These are phyloP conservation scores for Lithophane semibrunnea DNA, from an alignment of 2,888 invertebrate genomes.

Conservation along the genomic window DNA sequence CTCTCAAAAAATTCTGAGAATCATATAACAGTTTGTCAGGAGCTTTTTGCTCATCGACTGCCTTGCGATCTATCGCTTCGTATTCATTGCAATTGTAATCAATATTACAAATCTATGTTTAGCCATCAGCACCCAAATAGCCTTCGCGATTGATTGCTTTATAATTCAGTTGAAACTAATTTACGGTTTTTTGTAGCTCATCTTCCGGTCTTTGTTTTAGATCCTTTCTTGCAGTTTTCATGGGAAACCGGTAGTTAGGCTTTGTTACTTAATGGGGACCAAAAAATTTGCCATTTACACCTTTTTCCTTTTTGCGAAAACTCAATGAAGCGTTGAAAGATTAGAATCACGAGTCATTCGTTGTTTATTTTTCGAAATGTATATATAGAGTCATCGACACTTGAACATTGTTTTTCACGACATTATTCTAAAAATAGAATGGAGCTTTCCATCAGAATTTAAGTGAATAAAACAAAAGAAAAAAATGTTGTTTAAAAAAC, in stretches of 20 bases:
- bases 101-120: slow-evolving; percentile 36
- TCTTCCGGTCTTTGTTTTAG: slow-evolving; percentile 76
- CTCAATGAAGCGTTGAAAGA: slow-evolving; percentile 25
- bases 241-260: slow-evolving; percentile 64
- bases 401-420: not conserved
- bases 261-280: slow-evolving; percentile 52
- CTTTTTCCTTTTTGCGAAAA: slow-evolving; percentile 26
- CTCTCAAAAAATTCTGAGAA: slow-evolving; percentile 23
- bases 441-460: not conserved
- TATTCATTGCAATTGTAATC: slow-evolving; percentile 11
- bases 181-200: slow-evolving; percentile 71
- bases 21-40: not conserved
- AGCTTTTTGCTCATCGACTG: slow-evolving; percentile 18
- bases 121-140: slow-evolving; percentile 58
- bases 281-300: slow-evolving; percentile 46
- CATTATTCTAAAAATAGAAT: not conserved
- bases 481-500: not conserved
- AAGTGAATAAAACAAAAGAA: not conserved
- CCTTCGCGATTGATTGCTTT: slow-evolving; percentile 73
- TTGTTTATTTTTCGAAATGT: slow-evolving; percentile 20
- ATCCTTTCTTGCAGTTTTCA: slow-evolving; percentile 73
- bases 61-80: not conserved
- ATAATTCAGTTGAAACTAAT: slow-evolving; percentile 73
- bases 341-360: slow-evolving; percentile 2
- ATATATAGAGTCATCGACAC: slow-evolving; percentile 14